Evolutionary conservation across 2,797 vertebrate genomes (phyloP), one percentile per base, ranked within the genome.

Genomic region (Graptemys geographica): DNA sequence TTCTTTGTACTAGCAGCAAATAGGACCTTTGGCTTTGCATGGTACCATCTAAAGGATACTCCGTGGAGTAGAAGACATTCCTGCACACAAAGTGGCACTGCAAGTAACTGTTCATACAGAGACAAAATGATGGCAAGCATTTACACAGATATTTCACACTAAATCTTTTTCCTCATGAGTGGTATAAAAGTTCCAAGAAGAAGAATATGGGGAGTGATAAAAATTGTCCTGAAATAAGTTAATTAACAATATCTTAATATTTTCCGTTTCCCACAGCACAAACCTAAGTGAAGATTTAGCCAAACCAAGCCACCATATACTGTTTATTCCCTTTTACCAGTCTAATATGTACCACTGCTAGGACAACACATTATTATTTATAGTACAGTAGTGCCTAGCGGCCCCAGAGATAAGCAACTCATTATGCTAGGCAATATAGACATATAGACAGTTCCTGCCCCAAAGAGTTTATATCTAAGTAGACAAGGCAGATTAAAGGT

Each of bases 281-380:
- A 25, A 1, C 3, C 51, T 37, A 72, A 82, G 90, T 72, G 6
- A 49, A 92, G 88, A 56, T 6, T 41, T 91, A 91, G 55, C 10
- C 25, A 52, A 53, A 92, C 90, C 47, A 91, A 90, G 72, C 11
- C 33, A 90, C 33, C 37, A 56, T 51, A 92, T 90, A 47, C 13
- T 41, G 47, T 76, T 76, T 25, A 47, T 37, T 41, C 25, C 41
- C 72, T 47, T 41, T 76, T 47, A 76, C 25, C 23, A 25, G 7
- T 76, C 23, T 76, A 69, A 27, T 15, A 47, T 47, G 6, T 47
- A 72, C 5, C 37, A 23, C 21, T 78, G 27, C 15, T 31, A 47
- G 44, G 44, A 28, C 44, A 44, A 78, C 44, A 27, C 12, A 49
- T 49, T 31, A 49, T 78, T 78, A 78, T 28, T 78, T 78, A 78